Conservation (phyloP, 1,140 invertebrate genomes). For the Bombus consobrinus region DNA sequence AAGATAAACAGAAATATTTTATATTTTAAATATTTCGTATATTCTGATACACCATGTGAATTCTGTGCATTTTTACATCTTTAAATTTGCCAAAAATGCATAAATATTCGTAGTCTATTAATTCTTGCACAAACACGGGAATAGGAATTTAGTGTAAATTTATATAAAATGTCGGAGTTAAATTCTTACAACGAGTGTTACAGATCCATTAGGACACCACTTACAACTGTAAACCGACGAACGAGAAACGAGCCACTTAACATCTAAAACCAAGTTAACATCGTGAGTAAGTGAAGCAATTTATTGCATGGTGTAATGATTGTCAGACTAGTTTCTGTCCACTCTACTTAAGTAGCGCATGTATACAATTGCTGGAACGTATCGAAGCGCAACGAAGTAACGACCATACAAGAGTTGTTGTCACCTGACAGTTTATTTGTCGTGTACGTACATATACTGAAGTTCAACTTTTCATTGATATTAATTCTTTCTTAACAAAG, state of each 20-base stretch:
- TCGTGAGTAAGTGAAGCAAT: neutral
- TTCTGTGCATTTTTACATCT: neutral
- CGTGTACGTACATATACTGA: neutral
- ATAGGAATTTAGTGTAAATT: too few species aligned
- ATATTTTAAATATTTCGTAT: neutral
- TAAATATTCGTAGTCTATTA: neutral
- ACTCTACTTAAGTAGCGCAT: neutral
- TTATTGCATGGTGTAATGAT: neutral
- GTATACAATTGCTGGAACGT: neutral
- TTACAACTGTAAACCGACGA: neutral
- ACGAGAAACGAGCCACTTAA: neutral
- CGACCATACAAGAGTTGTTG: neutral
- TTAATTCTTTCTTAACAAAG: too few species aligned
- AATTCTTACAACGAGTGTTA: neutral
- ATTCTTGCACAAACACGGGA: neutral
- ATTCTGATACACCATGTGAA: neutral
- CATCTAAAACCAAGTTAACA: neutral
- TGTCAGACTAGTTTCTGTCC: neutral
- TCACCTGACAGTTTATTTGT: neutral
- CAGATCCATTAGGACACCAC: neutral
- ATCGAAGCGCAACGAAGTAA: neutral
- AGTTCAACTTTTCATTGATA: neutral
- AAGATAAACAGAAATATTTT: neutral
- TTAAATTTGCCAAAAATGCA: neutral
- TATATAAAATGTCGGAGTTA: too few species aligned